Evolutionary conservation across 2,113 vertebrate genomes (phyloP), one percentile per base, ranked within the genome.

Genomic region (Otis tarda): DNA sequence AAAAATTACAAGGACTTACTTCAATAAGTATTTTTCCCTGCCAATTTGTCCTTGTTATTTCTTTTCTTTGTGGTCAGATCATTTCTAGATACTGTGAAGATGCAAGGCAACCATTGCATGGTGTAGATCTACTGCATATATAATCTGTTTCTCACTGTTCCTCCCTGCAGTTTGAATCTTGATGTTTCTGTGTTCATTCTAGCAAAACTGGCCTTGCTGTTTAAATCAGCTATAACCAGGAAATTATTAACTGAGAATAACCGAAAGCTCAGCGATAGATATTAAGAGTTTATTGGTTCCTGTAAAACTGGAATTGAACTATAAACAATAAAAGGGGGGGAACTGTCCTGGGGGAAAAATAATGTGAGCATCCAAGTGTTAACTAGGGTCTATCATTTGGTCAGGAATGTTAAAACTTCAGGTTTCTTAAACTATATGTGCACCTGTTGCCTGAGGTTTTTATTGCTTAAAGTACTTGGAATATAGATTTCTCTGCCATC

Each of bases 221-320:
- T 90, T 43, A n/a, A 83, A 84, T 63, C 30, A 30, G 41, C 85
- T 78, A 31, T 76, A 41, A 65, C 39, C 55, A 79, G 89, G 87
- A 82, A 96, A 96, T 97, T 2, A 96, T 94, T 94, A 97, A 95
- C 94, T 82, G 78, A 63, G 25, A 63, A 91, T 53, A 82, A 63
- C 50, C 78, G 80, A 56, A 84, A 30, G 45, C 30, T 56, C 33
- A 3, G 0, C 61, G 65, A 60, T 49, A 7, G 9, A 19, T 50
- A n/a, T 35, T 17, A 35, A 50, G n/a, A 56, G 24, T 12, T 52
- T 41, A 19, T 28, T 87, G 64, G 50, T 86, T 91, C 74, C 70
- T 91, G 47, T 47, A 67, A 69, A 73, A 74, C 39, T 68, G 43
- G n/a, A 67, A 92, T 18, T 75, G 37, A 75, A 47, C 20, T 61